Percentiles rank a stretch among this genome's conserved stretches.
Evolutionary conservation across 2,797 vertebrate species (phyloP).

Genomic region (Pampus argenteus): DNA sequence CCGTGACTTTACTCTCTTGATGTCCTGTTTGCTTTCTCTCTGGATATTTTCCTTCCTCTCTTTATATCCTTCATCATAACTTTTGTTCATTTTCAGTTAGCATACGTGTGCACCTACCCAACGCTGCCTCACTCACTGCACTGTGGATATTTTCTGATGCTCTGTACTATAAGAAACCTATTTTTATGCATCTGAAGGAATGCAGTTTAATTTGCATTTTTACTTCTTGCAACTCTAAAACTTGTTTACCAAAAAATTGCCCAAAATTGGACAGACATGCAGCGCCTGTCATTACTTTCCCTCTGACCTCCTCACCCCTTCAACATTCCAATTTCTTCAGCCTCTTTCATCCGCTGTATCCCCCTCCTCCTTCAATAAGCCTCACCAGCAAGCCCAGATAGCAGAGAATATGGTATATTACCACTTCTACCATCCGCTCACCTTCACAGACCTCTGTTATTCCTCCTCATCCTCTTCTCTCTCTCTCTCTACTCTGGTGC

Average conservation of each 20-base stretch:
- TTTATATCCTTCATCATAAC: not conserved
- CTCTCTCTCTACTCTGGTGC: conserved; percentile 5
- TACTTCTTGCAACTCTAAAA: not conserved
- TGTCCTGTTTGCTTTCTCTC: not conserved
- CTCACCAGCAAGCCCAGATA: conserved; percentile 13
- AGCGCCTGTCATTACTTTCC: conserved; percentile 21
- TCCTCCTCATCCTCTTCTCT: conserved; percentile 23
- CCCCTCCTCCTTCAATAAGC: conserved; percentile 16
- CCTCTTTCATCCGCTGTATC: conserved; percentile 29
- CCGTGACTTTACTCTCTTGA: conserved; percentile 3
- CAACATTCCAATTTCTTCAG: conserved; percentile 40
- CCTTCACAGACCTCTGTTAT: conserved; percentile 34
- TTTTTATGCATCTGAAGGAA: not conserved
- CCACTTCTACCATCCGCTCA: conserved; percentile 15
- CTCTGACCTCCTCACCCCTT: conserved; percentile 29
- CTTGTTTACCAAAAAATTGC: not conserved
- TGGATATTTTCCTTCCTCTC: not conserved
- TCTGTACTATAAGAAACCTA: not conserved
- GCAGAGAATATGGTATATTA: conserved; percentile 21
- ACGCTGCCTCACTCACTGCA: not conserved
- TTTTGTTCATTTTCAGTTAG: not conserved
- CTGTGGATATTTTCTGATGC: not conserved
- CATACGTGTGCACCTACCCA: not conserved
- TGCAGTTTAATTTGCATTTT: not conserved
- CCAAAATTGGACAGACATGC: conserved; percentile 18